Evolutionary conservation across 2,797 vertebrate genomes (phyloP).

Genomic region (Rhynchonycteris naso): DNA sequence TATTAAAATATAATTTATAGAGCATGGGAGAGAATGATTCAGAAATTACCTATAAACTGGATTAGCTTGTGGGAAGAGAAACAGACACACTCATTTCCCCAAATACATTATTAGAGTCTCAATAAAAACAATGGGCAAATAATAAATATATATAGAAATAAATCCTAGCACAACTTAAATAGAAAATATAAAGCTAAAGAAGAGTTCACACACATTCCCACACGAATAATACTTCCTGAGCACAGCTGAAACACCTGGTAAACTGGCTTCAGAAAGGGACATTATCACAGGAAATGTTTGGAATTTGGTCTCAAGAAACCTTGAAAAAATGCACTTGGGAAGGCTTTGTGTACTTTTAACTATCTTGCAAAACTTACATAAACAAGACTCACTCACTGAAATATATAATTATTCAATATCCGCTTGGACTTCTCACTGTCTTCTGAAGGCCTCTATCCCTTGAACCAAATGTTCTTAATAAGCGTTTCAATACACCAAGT

Average conservation of each 20-base stretch:
- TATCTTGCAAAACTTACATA: not conserved
- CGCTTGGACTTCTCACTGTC: not conserved
- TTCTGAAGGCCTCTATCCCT: not conserved
- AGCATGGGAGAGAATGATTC: not conserved
- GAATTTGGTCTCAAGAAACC: slow-evolving; percentile 37
- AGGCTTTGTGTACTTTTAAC: slow-evolving; percentile 42
- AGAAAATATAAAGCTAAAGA: not conserved
- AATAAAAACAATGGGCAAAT: not conserved
- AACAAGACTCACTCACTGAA: slow-evolving; percentile 37
- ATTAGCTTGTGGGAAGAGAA: slow-evolving; percentile 20
- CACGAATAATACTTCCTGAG: slow-evolving; percentile 32
- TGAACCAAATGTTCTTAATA: slow-evolving; percentile 58
- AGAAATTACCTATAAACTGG: not conserved
- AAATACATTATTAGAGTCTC: slow-evolving; percentile 23
- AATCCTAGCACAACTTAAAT: not conserved
- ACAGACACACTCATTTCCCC: not conserved
- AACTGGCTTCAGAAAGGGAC: slow-evolving; percentile 34
- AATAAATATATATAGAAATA: slow-evolving; percentile 33
- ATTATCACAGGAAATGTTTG: not conserved
- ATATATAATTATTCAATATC: not conserved
- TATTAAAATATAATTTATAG: not conserved
- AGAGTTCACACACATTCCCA: not conserved
- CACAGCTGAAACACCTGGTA: slow-evolving; percentile 63
- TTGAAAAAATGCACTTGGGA: slow-evolving; percentile 40
- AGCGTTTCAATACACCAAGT: slow-evolving; percentile 40